These are phyloP conservation scores for Punctoribates punctum DNA, from an alignment of 2,888 invertebrate species.

Conservation along the genomic window DNA sequence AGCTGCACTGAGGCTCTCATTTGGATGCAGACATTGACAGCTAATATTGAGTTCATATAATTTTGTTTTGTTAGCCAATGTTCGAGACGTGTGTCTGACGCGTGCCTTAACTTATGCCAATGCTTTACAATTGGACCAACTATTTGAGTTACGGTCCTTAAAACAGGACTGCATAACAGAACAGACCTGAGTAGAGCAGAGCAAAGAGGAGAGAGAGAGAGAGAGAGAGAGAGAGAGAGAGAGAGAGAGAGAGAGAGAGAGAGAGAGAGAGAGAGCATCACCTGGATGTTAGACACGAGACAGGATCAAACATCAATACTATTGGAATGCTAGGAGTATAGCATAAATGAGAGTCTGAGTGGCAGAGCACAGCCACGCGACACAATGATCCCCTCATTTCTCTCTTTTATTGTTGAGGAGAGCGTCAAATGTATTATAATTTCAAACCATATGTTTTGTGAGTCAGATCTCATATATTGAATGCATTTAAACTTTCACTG, in stretches of 20 bases:
- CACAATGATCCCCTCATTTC: not conserved
- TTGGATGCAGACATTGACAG: slow-evolving; percentile 5
- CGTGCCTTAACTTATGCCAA: slow-evolving; percentile 3
- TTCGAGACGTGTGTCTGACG: slow-evolving; percentile 8
- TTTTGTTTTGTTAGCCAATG: not conserved
- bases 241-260: slow-evolving; percentile 36
- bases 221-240: slow-evolving; percentile 8
- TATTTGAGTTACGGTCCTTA: not conserved
- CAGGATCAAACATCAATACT: not conserved
- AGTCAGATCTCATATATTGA: not conserved
- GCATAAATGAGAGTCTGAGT: not conserved
- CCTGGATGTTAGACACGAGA: slow-evolving; percentile 18
- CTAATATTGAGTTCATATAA: not conserved
- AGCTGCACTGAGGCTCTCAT: slow-evolving; percentile 3
- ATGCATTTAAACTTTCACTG: slow-evolving; percentile 27
- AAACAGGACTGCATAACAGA: no score
- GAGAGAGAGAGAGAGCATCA: slow-evolving; percentile 4
- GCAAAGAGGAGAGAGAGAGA: slow-evolving; percentile 1
- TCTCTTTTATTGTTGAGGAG: not conserved
- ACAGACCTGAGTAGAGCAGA: not conserved
- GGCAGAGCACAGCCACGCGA: slow-evolving; percentile 1
- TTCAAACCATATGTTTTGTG: slow-evolving; percentile 12
- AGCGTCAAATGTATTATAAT: not conserved
- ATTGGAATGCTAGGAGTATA: not conserved
- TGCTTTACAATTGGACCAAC: not conserved